Evolutionary conservation across 2,113 vertebrate genomes (phyloP).

Genomic region (Entelurus aequoreus): DNA sequence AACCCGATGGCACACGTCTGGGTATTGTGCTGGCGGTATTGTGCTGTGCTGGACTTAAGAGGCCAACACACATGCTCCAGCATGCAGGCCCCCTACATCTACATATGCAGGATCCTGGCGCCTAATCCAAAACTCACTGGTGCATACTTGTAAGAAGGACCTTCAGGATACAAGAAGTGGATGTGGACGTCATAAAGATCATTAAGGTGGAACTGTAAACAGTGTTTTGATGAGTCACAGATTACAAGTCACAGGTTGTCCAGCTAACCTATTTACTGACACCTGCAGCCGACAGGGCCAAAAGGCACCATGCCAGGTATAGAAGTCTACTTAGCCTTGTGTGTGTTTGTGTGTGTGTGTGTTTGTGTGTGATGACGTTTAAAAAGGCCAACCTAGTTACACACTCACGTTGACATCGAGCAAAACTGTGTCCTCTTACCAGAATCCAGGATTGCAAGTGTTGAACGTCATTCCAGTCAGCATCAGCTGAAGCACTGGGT

Average conservation of each 20-base stretch:
- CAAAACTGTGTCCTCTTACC: slow-evolving; percentile 8
- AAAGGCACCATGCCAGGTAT: slow-evolving; percentile 40
- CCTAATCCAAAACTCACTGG: slow-evolving; percentile 51
- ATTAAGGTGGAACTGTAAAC: neutral
- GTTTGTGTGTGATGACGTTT: slow-evolving; percentile 7
- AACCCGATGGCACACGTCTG: slow-evolving; percentile 55
- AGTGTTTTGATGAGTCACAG: slow-evolving; percentile 2
- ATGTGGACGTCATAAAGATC: slow-evolving; percentile 13
- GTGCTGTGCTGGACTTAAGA: slow-evolving; percentile 50
- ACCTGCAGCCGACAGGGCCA: slow-evolving; percentile 36
- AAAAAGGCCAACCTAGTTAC: slow-evolving; percentile 4
- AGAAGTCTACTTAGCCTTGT: slow-evolving; percentile 12
- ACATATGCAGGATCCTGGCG: slow-evolving; percentile 35
- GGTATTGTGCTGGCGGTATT: slow-evolving; percentile 46
- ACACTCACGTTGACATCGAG: slow-evolving; percentile 8
- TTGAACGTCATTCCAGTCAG: slow-evolving; percentile 61
- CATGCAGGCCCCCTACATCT: slow-evolving; percentile 20
- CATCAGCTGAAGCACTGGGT: slow-evolving; percentile 58
- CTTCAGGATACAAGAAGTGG: slow-evolving; percentile 5
- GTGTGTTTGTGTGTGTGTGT: slow-evolving; percentile 12
- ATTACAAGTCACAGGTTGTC: slow-evolving; percentile 20
- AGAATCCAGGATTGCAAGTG: slow-evolving; percentile 29
- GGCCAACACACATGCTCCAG: slow-evolving; percentile 44
- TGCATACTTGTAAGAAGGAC: slow-evolving; percentile 46
- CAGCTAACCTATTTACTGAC: slow-evolving; percentile 37